phyloP scores from a whole-genome alignment of 2,113 vertebrate genomes.

The Zeus faber region DNA sequence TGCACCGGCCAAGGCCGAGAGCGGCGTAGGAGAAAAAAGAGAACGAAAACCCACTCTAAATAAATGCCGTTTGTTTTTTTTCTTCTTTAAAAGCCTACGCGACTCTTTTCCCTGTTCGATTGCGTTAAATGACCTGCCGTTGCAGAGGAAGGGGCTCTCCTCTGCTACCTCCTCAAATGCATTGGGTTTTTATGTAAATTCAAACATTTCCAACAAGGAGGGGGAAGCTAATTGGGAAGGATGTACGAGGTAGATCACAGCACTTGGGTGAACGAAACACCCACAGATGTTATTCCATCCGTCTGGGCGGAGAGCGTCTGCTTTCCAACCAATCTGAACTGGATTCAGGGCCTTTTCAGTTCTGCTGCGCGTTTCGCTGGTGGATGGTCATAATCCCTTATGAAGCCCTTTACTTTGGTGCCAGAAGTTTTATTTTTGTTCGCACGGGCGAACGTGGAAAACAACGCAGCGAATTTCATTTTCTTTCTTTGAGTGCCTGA shows the following conservation, averaged over 20 bases:
- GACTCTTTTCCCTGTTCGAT: conserved; percentile 62
- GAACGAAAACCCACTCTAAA: conserved; percentile 64
- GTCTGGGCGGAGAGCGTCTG: conserved; percentile 21
- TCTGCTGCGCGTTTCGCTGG: no score
- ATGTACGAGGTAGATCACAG: conserved; percentile 26
- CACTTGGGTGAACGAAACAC: conserved; percentile 23
- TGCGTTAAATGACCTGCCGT: conserved; percentile 59
- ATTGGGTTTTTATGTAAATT: conserved; percentile 24
- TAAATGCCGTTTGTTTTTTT: conserved; percentile 58
- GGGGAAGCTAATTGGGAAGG: conserved; percentile 5
- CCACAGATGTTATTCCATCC: conserved; percentile 22
- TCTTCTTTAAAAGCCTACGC: conserved; percentile 36
- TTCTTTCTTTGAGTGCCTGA: no score
- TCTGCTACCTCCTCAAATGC: conserved; percentile 16
- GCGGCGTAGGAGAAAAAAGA: conserved; percentile 48
- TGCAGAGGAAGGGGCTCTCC: conserved; percentile 13
- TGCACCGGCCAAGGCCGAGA: conserved; percentile 71
- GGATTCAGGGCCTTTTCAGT: no score
- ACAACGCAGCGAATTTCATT: no score
- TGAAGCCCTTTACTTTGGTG: no score
- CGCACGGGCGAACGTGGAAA: no score
- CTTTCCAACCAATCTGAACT: conserved; percentile 36
- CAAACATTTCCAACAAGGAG: conserved; percentile 10
- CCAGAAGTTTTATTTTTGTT: no score
- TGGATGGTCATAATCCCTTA: no score